Evolutionary conservation across 2,797 vertebrate species (phyloP).

Genomic region (Malurus splendens): DNA sequence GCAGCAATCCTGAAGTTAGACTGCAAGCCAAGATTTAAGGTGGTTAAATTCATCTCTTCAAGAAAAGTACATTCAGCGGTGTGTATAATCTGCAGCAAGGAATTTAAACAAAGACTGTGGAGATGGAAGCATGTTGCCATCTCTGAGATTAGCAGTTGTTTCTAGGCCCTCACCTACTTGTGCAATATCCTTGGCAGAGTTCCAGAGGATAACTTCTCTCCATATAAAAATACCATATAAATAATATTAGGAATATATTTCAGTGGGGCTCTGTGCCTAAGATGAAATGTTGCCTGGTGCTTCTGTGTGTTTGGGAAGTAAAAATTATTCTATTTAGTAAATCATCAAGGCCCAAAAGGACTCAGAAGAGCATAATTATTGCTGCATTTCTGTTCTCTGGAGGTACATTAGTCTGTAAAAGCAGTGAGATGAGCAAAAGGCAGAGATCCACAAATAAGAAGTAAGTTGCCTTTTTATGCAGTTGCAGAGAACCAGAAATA

Average conservation of each 20-base stretch:
- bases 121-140: background rate
- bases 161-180: background rate
- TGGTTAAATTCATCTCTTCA: background rate
- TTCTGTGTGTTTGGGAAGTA: background rate
- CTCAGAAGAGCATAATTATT: background rate
- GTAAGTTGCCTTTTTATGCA: background rate
- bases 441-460: background rate
- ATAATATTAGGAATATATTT: background rate
- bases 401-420: background rate
- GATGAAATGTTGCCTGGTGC: background rate
- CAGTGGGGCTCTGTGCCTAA: background rate
- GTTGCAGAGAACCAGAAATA: background rate
- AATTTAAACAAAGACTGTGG: conserved; percentile 21
- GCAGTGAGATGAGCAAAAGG: background rate
- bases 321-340: background rate
- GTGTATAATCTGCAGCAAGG: background rate
- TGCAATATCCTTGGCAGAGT: background rate
- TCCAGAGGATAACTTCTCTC: background rate
- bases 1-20: background rate
- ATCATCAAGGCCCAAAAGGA: background rate
- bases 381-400: background rate
- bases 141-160: background rate
- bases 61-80: background rate
- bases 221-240: conserved; percentile 3
- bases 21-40: background rate